These are phyloP conservation scores for Pristionchus fissidentatus DNA, from an alignment of 2,888 invertebrate genomes.

Conservation along the genomic window DNA sequence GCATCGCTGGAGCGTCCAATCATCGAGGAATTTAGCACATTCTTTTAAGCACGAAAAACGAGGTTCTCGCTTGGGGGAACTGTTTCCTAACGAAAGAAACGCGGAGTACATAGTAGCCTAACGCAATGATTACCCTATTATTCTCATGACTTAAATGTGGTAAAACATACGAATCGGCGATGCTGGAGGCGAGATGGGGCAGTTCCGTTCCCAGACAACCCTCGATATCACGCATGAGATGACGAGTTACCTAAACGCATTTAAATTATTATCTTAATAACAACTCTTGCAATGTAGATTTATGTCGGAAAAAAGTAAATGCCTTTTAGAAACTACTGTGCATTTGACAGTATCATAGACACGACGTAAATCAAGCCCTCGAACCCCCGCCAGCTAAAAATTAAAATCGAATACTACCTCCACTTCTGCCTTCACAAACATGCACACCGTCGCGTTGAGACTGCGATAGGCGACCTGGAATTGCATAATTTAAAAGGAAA, in stretches of 20 bases:
- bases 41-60: no score
- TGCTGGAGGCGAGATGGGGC: constrained; percentile 57
- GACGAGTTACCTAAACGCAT: constrained; percentile 53
- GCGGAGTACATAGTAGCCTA: no score
- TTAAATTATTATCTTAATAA: neutral
- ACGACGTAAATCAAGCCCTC: no score
- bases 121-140: no score
- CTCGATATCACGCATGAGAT: constrained; percentile 62
- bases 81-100: no score
- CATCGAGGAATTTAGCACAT: no score
- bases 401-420: neutral
- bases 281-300: neutral
- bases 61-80: no score
- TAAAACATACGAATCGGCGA: constrained; percentile 58
- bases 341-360: no score
- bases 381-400: no score
- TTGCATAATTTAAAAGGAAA: neutral
- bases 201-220: constrained; percentile 67
- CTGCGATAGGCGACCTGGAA: constrained; percentile 87
- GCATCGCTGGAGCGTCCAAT: no score
- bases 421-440: constrained; percentile 81
- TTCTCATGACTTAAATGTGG: no score
- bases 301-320: no score
- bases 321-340: neutral
- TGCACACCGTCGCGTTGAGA: constrained; percentile 87